These are phyloP conservation scores for Urophycis tenuis DNA, from an alignment of 2,797 vertebrate genomes.

Conservation along the genomic window DNA sequence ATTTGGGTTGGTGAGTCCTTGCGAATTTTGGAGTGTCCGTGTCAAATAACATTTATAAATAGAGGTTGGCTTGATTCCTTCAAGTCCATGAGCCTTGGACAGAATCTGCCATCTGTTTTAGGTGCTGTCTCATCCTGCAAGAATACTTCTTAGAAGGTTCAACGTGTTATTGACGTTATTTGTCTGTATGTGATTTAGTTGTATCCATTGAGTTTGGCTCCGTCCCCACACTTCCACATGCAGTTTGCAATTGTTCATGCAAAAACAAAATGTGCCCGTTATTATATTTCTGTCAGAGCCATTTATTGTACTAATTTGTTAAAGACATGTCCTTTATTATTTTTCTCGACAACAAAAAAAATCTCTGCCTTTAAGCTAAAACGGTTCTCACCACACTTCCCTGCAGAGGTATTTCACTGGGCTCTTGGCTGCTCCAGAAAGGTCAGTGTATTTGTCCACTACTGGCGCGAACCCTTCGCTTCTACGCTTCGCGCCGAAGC, in stretches of 20 bases:
- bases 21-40: conserved; percentile 45
- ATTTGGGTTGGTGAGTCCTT: conserved; percentile 39
- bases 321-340: background rate
- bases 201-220: background rate
- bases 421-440: conserved; percentile 45
- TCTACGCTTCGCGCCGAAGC: conserved; percentile 45
- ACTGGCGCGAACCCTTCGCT: conserved; percentile 54
- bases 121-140: conserved; percentile 4
- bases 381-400: conserved; percentile 36
- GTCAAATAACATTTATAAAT: conserved; percentile 64
- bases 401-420: conserved; percentile 47
- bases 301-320: no score
- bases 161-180: background rate
- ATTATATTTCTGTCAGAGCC: background rate
- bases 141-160: conserved; percentile 19
- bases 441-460: conserved; percentile 64
- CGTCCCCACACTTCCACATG: background rate
- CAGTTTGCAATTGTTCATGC: background rate
- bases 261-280: background rate
- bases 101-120: conserved; percentile 54
- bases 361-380: conserved; percentile 30
- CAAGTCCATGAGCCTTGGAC: conserved; percentile 47
- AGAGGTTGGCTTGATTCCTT: conserved; percentile 49
- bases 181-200: background rate
- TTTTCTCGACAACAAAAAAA: background rate